These are phyloP conservation scores for Megamerina dolium DNA, from an alignment of 2,888 invertebrate species.

Conservation along the genomic window DNA sequence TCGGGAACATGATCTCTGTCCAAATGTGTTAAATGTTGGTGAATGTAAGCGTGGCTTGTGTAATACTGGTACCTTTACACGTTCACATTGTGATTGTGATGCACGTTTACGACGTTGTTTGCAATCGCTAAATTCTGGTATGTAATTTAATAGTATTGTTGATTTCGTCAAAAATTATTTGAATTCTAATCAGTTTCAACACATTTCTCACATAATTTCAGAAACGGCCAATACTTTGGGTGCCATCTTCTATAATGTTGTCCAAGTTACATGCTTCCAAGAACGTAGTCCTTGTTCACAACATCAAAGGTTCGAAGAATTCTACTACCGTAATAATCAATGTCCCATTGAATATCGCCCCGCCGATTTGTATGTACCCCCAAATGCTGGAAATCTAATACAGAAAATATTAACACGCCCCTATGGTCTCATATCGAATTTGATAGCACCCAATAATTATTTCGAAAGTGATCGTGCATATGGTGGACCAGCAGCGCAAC, in stretches of 20 bases:
- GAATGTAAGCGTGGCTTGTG: slow-evolving; percentile 60
- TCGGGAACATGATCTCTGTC: slow-evolving; percentile 67
- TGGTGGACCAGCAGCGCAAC: slow-evolving; percentile 13
- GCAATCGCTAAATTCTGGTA: slow-evolving; percentile 56
- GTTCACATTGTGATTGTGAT: slow-evolving; percentile 72
- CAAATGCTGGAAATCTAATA: slow-evolving; percentile 38
- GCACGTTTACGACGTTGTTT: slow-evolving; percentile 64
- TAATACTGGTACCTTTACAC: slow-evolving; percentile 62
- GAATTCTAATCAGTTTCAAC: too few species aligned
- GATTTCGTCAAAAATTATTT: not conserved
- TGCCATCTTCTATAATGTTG: slow-evolving; percentile 69
- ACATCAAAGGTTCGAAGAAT: slow-evolving; percentile 56
- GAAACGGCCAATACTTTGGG: slow-evolving; percentile 66
- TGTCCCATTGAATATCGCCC: slow-evolving; percentile 38
- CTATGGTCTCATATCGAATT: too few species aligned
- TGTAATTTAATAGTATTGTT: not conserved
- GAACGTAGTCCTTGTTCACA: slow-evolving; percentile 59
- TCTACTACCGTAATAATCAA: slow-evolving; percentile 28
- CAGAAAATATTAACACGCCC: slow-evolving; percentile 34
- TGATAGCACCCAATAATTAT: slow-evolving; percentile 3
- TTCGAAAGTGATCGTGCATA: slow-evolving; percentile 10
- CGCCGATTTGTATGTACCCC: slow-evolving; percentile 44
- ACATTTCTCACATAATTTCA: slow-evolving; percentile 12
- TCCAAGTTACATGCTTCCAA: slow-evolving; percentile 67
- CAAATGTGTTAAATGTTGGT: slow-evolving; percentile 55